phyloP scores from a whole-genome alignment of 37 sponge, comb jelly and placozoan genomes.

The Aphrocallistes beatrix region DNA sequence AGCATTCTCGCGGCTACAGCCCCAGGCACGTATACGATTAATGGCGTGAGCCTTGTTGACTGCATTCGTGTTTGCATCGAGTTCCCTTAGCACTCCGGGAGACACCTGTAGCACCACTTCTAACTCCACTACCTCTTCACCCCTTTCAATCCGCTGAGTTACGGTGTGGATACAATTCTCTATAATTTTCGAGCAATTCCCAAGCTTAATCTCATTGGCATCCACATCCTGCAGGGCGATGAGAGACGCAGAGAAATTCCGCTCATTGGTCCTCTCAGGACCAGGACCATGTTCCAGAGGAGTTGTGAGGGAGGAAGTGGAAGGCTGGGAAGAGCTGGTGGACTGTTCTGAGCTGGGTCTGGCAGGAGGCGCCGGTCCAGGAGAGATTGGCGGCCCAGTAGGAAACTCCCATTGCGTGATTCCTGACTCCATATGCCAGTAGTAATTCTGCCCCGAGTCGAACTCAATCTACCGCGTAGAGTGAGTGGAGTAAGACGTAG shows the following conservation, averaged over 20 bases:
- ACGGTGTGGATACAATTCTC: background rate
- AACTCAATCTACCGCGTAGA: background rate
- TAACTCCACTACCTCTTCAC: background rate
- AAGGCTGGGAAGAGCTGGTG: background rate
- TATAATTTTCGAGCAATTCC: background rate
- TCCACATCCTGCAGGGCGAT: background rate
- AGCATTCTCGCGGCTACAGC: background rate
- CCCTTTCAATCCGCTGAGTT: background rate
- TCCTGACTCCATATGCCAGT: background rate
- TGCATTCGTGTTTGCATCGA: background rate
- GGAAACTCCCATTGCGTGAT: background rate
- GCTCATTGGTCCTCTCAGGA: background rate
- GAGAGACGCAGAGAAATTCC: background rate
- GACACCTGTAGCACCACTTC: slow-evolving; percentile 6
- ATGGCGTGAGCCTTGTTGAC: background rate
- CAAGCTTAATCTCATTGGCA: background rate
- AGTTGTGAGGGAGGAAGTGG: background rate
- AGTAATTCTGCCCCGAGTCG: background rate
- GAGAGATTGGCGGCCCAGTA: background rate
- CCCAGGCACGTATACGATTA: background rate
- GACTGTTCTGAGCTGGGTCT: background rate
- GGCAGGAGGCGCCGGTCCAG: background rate
- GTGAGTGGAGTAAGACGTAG: no score
- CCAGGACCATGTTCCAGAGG: background rate
- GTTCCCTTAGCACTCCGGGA: background rate